Base-by-base conservation (phyloP, 2,113 vertebrate genomes). In the Halichoerus grypus region DNA sequence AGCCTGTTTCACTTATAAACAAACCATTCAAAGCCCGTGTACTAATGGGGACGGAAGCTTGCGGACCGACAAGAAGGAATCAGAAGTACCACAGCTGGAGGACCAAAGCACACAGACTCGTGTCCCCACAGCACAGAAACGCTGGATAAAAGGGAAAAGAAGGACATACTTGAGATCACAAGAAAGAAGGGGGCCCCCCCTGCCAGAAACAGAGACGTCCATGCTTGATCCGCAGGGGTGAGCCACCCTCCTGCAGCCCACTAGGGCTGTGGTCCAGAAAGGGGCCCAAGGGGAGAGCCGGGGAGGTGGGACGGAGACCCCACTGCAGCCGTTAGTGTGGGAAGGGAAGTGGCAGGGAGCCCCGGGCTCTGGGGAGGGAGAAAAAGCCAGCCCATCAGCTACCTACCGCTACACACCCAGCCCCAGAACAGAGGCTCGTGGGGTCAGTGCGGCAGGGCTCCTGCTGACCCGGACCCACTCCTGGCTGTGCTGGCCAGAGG, bases 61-160 rank as follows among this genome's bases (percentile, higher is more conserved):
- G 31, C 19, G 26, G 12, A 13, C 26, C 12, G 19, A 22, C 2
- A 0, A 69, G 13, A 13, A 1, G 4, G 57, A 10, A 0, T 0
- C 5, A 1, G 53, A 87, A 49, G 46, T 1, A 1, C 6, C 12
- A 1, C 6, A 19, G 67, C 46, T 4, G 3, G 7, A 0, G 1
- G 51, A 26, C 53, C 21, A 16, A 4, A 26, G 72, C 5, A 1
- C 16, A 5, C 5, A 14, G 82, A 15, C 4, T 11, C 28, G 6
- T 31, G 46, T 71, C n/a, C 81, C 55, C 5, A 3, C 3, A 0
- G 18, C 67, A 11, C 61, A 16, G n/a, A 26, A 42, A 65, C 0
- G 8, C 57, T 3, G 1, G 19, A 16, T 5, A 36, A 22, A 49
- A 28, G 59, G n/a, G 24, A 9, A 74, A 74, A 49, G 3, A 28